Conservation (phyloP, 2,113 vertebrate species). For the Thamnophis sirtalis region DNA sequence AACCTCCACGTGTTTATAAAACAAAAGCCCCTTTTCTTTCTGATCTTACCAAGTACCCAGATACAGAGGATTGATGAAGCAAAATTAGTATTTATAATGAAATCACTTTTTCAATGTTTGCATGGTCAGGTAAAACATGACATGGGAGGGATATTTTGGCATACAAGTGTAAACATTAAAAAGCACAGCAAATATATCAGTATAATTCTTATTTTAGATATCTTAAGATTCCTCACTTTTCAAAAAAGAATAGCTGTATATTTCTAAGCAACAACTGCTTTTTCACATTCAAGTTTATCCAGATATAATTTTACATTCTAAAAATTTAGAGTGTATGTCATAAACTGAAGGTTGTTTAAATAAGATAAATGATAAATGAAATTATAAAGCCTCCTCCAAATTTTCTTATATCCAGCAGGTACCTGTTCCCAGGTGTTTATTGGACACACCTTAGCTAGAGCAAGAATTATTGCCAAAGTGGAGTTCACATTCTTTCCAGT, state of each 20-base stretch:
- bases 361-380: slow-evolving; percentile 49
- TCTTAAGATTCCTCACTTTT: slow-evolving; percentile 21
- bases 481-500: neutral
- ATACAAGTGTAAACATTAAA: slow-evolving; percentile 35
- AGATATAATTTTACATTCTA: slow-evolving; percentile 4
- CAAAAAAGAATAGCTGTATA: slow-evolving; percentile 3
- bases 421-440: slow-evolving; percentile 23
- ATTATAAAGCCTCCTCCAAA: slow-evolving; percentile 1
- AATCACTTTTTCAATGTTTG: neutral
- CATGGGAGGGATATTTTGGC: slow-evolving; percentile 33
- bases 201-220: slow-evolving; percentile 31
- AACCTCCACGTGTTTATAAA: neutral
- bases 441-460: slow-evolving; percentile 51
- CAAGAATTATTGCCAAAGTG: slow-evolving; percentile 15
- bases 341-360: slow-evolving; percentile 50
- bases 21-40: neutral
- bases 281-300: slow-evolving; percentile 24
- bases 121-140: neutral
- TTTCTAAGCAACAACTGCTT: slow-evolving; percentile 28
- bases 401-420: slow-evolving; percentile 18
- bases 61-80: neutral
- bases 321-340: slow-evolving; percentile 29
- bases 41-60: neutral
- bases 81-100: neutral
- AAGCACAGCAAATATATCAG: slow-evolving; percentile 44